Evolutionary conservation across 2,888 invertebrate genomes (phyloP), one percentile per base, ranked within the genome.

Genomic region (Willowsia nigromaculata): DNA sequence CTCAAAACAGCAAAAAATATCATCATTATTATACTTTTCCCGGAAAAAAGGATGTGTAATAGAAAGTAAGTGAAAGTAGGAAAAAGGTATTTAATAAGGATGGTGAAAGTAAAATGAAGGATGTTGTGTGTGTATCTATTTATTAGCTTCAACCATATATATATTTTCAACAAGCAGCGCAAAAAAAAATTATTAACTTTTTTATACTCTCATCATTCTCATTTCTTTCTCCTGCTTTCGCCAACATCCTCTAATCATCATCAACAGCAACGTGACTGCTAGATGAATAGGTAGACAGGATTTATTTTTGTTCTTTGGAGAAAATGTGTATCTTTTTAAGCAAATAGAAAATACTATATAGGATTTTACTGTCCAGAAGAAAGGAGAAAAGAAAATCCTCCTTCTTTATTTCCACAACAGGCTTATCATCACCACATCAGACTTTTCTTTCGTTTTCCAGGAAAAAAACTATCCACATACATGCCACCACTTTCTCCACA

Each of bases 171-270:
- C 9, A 15, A 13, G 15, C 4, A 43, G 13, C 1, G 1, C 30
- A 37, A 18, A 27, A 37, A n/a, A 15, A 74, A 74, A 74, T 43
- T 74, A 47, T 74, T 74, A 65, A 37, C 56, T 74, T 27, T 74
- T 15, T 27, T 65, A 33, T 65, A n/a, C 65, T 33, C 33, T 65
- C 65, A 65, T 65, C 47, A 43, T 27, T 43, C 47, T 43, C 74
- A 9, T 40, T 40, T 43, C 13, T 37, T 2, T 43, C 22, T 65
- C 22, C 33, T 33, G 30, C 18, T 13, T 65, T 33, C 65, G 15
- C 7, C 43, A 74, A 22, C 27, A 74, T 6, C 43, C 43, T 74
- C 74, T n/a, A n/a, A 74, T 71, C 74, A 74, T 43, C 40, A 71
- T 1, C 40, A 40, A 13, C 18, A 65, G 33, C 65, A 65, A 37